Conservation (phyloP, 2,113 vertebrate species). For the Triplophysa siluroides region DNA sequence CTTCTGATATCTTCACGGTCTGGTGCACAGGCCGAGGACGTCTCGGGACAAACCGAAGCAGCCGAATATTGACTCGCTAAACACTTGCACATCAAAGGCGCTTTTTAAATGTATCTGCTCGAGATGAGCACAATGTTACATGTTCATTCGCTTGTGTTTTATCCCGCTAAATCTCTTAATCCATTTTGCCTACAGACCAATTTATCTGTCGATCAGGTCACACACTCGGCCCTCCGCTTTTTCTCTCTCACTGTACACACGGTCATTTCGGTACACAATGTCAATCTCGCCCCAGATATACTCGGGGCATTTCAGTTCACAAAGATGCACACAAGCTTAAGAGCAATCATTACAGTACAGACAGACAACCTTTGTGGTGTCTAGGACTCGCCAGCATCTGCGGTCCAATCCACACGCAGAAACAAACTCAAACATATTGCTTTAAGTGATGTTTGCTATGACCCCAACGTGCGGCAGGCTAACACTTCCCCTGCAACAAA, state of each 20-base stretch:
- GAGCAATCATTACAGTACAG: neutral
- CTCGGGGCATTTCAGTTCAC: constrained; percentile 65
- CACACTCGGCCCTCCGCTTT: constrained; percentile 7
- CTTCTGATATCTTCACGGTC: constrained; percentile 76
- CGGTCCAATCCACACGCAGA: constrained; percentile 42
- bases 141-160: constrained; percentile 61
- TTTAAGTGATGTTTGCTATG: neutral
- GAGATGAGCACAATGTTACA: constrained; percentile 69
- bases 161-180: constrained; percentile 67
- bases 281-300: constrained; percentile 62
- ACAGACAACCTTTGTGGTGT: neutral
- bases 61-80: constrained; percentile 76
- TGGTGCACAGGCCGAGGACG: constrained; percentile 69
- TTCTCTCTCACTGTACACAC: constrained; percentile 4
- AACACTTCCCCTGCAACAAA: constrained; percentile 38
- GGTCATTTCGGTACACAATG: constrained; percentile 59
- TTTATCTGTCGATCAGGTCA: constrained; percentile 66
- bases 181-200: constrained; percentile 69
- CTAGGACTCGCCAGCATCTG: neutral
- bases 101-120: constrained; percentile 60
- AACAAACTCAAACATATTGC: constrained; percentile 53
- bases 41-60: constrained; percentile 72
- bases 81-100: constrained; percentile 58
- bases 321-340: neutral
- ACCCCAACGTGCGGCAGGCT: constrained; percentile 23